These are phyloP conservation scores for Hydrolagus affinis DNA, from an alignment of 2,113 vertebrate species.

Conservation along the genomic window DNA sequence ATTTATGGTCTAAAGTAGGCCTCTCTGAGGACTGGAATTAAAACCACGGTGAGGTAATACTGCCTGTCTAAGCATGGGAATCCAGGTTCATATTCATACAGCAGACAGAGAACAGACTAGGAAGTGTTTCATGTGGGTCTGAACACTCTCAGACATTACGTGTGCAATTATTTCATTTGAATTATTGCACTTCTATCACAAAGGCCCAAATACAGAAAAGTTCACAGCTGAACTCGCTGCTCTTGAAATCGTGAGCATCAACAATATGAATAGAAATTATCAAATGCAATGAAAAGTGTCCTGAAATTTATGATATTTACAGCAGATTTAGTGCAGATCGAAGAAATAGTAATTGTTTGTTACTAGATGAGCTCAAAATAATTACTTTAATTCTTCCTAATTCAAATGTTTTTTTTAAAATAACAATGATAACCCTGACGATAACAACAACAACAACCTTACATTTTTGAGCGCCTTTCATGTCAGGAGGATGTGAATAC, in stretches of 20 bases:
- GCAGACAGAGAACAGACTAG: not conserved
- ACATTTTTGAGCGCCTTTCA: no score
- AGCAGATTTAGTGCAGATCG: not conserved
- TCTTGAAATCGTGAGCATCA: not conserved
- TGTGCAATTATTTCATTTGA: not conserved
- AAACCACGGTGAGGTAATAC: not conserved
- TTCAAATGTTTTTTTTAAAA: no score
- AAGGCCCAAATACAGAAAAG: not conserved
- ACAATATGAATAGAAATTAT: no score
- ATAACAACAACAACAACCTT: no score
- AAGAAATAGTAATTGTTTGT: no score
- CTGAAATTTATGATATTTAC: no score
- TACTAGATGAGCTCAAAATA: no score
- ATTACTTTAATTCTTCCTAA: no score
- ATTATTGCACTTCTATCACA: not conserved
- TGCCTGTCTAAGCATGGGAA: not conserved
- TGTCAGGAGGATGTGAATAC: no score
- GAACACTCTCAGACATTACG: not conserved
- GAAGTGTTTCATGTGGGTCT: not conserved
- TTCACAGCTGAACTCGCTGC: not conserved
- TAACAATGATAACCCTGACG: no score
- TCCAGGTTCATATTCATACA: not conserved
- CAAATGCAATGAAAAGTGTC: no score
- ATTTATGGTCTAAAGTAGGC: slow-evolving; percentile 4
- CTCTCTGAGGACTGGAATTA: not conserved